These are phyloP conservation scores for Brachyopa scutellaris DNA, from an alignment of 2,888 invertebrate genomes.

Conservation along the genomic window DNA sequence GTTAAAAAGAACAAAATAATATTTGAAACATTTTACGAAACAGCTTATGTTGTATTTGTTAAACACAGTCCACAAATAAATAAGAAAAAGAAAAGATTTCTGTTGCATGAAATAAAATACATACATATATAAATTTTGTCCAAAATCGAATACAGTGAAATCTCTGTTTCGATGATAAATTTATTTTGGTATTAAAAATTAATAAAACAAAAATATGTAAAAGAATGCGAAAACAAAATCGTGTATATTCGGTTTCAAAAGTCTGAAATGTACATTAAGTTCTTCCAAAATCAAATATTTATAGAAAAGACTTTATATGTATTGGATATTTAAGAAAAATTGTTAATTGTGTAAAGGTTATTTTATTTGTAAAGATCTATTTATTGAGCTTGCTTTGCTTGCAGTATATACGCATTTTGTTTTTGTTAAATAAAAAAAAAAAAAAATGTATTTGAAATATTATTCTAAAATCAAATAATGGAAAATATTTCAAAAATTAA, in stretches of 20 bases:
- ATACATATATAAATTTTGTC: no score
- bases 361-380: not conserved
- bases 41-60: no score
- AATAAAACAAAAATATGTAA: not conserved
- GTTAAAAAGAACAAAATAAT: no score
- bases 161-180: no score
- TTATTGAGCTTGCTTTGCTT: conserved; percentile 26
- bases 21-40: no score
- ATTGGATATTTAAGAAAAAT: not conserved
- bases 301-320: not conserved
- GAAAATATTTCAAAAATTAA: conserved; percentile 3
- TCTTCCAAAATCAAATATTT: conserved; percentile 45
- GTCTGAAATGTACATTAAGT: conserved; percentile 65
- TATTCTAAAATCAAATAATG: conserved; percentile 15
- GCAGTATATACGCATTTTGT: conserved; percentile 3
- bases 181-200: not conserved
- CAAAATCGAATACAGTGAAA: no score
- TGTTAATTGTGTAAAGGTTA: not conserved
- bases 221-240: not conserved
- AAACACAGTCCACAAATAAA: no score
- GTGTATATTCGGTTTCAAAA: conserved; percentile 51
- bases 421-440: not conserved
- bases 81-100: no score
- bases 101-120: no score
- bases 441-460: not conserved